phyloP scores from a whole-genome alignment of 2,113 vertebrate genomes.

The Mus spicilegus region DNA sequence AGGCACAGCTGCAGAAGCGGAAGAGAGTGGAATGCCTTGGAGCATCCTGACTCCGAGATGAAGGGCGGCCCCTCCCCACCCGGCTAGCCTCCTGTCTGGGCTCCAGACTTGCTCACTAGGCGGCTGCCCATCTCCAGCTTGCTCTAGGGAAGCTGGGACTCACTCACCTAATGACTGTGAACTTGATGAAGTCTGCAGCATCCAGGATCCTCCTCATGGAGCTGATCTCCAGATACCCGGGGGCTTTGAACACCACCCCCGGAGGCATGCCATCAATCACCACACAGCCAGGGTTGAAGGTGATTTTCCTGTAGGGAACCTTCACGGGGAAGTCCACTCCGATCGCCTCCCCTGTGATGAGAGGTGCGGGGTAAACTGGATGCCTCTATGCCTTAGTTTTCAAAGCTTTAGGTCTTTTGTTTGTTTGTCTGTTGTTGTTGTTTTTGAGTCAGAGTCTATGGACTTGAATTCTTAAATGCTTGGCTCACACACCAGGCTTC shows the following conservation, averaged over 20 bases:
- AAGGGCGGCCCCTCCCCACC: neutral
- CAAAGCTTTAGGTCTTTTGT: neutral
- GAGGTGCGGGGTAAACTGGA: neutral
- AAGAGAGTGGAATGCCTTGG: neutral
- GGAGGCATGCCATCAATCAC: conserved; percentile 90
- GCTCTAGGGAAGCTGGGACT: neutral
- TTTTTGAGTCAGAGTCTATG: neutral
- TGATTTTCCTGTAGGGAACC: conserved; percentile 91
- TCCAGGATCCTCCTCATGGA: conserved; percentile 90
- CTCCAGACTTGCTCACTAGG: neutral
- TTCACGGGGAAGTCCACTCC: conserved; percentile 90
- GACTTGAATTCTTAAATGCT: neutral
- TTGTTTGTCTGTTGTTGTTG: neutral
- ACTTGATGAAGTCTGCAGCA: conserved; percentile 88
- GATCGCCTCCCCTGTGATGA: conserved; percentile 87
- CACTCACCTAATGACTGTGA: conserved; percentile 87
- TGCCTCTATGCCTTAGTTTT: neutral
- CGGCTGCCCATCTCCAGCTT: neutral
- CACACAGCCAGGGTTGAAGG: conserved; percentile 89
- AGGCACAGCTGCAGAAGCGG: neutral
- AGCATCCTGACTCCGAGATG: neutral
- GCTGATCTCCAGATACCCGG: conserved; percentile 89
- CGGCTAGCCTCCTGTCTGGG: too few relatives aligned
- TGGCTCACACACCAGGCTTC: neutral
- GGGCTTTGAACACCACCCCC: conserved; percentile 89